phyloP scores from a whole-genome alignment of 2,797 vertebrate species.

The Alosa sapidissima region DNA sequence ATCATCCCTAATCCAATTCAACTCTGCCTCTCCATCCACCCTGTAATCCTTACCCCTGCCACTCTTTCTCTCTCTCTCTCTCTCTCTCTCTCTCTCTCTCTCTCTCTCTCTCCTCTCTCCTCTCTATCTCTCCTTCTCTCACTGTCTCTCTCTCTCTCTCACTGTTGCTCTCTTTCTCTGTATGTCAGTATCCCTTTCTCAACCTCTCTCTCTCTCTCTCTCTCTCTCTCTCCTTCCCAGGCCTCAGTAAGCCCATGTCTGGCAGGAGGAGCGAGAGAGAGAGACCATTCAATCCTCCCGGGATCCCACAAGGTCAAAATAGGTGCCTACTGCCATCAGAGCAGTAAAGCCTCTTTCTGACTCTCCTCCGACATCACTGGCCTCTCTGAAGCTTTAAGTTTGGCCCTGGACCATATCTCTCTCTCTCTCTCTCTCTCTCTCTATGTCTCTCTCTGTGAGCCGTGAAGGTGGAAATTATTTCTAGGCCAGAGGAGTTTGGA shows the following conservation, averaged over 20 bases:
- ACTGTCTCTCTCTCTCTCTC: not conserved
- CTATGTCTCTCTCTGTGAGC: not conserved
- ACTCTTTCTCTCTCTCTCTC: slow-evolving; percentile 38
- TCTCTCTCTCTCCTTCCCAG: not conserved
- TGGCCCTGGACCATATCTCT: not conserved
- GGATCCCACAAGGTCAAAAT: slow-evolving; percentile 42
- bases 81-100: not conserved
- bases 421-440: not conserved
- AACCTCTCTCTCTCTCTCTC: not conserved
- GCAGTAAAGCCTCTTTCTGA: slow-evolving; percentile 32
- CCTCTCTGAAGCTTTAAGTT: slow-evolving; percentile 2
- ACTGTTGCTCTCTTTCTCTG: not conserved
- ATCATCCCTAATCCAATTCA: slow-evolving; percentile 35
- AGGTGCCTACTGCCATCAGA: slow-evolving; percentile 28
- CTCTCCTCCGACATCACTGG: slow-evolving; percentile 23
- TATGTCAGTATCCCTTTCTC: not conserved
- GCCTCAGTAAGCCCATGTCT: not conserved
- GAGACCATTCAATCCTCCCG: slow-evolving; percentile 31
- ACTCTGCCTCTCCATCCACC: slow-evolving; percentile 36
- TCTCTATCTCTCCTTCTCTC: not conserved
- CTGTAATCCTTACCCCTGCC: slow-evolving; percentile 45
- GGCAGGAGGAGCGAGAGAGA: not conserved
- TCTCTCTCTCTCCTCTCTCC: not conserved
- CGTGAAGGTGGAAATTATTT: not conserved
- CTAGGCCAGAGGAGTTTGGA: not conserved